A percentile compares a stretch with the other conserved stretches of the same genome.
These are phyloP conservation scores for Nothoprocta perdicaria DNA, from an alignment of 2,113 vertebrate genomes.

Conservation along the genomic window DNA sequence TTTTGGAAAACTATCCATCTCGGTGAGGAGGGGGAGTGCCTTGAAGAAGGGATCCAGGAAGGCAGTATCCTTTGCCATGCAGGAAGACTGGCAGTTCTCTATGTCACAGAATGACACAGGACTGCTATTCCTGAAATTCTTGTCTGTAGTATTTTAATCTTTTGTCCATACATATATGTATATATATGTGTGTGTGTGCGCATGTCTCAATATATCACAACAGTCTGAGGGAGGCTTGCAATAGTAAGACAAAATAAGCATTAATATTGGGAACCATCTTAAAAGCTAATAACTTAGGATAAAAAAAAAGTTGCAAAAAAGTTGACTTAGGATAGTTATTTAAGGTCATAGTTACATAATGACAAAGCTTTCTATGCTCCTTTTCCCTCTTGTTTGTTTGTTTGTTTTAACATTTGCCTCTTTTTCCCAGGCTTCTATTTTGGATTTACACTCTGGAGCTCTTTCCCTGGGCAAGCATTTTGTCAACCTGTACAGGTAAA, in stretches of 20 bases:
- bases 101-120: neutral
- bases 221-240: neutral
- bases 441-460: conserved; percentile 95
- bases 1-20: conserved; percentile 9
- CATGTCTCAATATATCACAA: neutral
- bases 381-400: neutral
- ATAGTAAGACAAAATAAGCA: neutral
- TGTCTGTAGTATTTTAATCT: neutral
- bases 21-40: neutral
- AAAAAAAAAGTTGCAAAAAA: neutral
- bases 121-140: neutral
- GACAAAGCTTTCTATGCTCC: conserved; percentile 1
- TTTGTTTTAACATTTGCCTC: conserved; percentile 5
- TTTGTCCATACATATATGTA: neutral
- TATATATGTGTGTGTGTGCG: no score
- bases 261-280: neutral
- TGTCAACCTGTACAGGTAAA: conserved; percentile 95
- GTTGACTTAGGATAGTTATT: neutral
- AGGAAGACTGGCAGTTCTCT: neutral
- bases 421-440: conserved; percentile 88
- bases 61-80: neutral
- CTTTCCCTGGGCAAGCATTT: conserved; percentile 95
- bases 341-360: conserved; percentile 10
- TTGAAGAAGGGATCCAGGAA: neutral
- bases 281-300: neutral